Evolutionary conservation across 1,140 invertebrate genomes (phyloP), one percentile per base, ranked within the genome.

Genomic region (Papilio helenus): DNA sequence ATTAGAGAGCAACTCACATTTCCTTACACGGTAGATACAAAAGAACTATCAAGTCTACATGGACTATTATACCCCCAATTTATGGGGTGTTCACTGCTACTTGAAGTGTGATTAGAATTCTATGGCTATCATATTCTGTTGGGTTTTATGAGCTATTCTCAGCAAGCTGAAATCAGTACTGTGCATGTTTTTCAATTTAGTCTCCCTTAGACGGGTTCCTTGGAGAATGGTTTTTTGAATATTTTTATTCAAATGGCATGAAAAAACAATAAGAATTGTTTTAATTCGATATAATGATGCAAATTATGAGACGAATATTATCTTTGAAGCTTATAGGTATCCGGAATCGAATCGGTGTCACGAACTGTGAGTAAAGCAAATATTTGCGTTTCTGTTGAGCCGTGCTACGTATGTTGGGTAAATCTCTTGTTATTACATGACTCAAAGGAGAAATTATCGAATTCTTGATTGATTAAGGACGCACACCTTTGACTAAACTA

Each of bases 341-440:
- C 34, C 58, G 29, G 58, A 77, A 77, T 77, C n/a, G 76, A 61
- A 61, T 49, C 58, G 34, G 39, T 42, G 29, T 65, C 34, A 74
- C 72, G 44, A 46, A 44, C 42, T 72, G n/a, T 58, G 76, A 77
- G 23, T 44, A 65, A 77, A n/a, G 39, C 18, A 77, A 74, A 77
- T 77, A 77, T 77, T 77, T 77, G 76, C 39, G n/a, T 74, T 74
- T 49, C 8, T 26, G 72, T 74, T 46, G n/a, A 74, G 39, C 42
- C 42, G 72, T 26, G 44, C 18, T 26, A 46, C n/a, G 20, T n/a
- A 49, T 73, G 42, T 49, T 23, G 42, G 42, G 42, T 44, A 51
- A 74, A 74, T 74, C 76, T 77, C 76, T 39, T 61, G 39, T 77
- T 77, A 77, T 77, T 77, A 77, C 16, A 77, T 58, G 42, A 34